Evolutionary conservation across 2,113 vertebrate genomes (phyloP).

Genomic region (Ciconia stormi): DNA sequence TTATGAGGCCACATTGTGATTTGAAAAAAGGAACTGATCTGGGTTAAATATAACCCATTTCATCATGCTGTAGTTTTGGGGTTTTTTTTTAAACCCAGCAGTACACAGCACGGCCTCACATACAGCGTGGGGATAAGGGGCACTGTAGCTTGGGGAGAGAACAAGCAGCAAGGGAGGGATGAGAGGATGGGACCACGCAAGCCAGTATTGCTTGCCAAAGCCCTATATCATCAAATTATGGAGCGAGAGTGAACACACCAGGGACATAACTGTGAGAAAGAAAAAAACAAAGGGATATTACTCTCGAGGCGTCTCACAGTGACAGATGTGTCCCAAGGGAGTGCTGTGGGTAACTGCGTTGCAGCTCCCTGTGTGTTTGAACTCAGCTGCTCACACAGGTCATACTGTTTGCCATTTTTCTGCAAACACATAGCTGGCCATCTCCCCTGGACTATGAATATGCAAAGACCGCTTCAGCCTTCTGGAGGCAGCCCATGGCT

Average conservation of each 20-base stretch:
- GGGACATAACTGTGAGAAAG: background rate
- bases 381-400: background rate
- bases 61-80: background rate
- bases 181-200: background rate
- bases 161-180: background rate
- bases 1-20: background rate
- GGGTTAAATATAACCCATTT: background rate
- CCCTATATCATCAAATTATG: background rate
- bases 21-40: background rate
- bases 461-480: accelerated
- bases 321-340: background rate
- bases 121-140: accelerated
- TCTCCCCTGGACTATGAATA: background rate
- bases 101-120: background rate
- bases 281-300: background rate
- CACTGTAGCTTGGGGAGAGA: background rate
- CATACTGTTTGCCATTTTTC: background rate
- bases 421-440: background rate
- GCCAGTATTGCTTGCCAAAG: background rate
- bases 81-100: background rate
- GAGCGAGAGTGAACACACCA: background rate
- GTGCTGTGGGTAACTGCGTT: background rate
- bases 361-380: background rate
- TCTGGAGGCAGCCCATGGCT: background rate
- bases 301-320: background rate